Evolutionary conservation across 1,140 invertebrate species (phyloP), one percentile per base, ranked within the genome.

Genomic region (Heliconius melpomene): DNA sequence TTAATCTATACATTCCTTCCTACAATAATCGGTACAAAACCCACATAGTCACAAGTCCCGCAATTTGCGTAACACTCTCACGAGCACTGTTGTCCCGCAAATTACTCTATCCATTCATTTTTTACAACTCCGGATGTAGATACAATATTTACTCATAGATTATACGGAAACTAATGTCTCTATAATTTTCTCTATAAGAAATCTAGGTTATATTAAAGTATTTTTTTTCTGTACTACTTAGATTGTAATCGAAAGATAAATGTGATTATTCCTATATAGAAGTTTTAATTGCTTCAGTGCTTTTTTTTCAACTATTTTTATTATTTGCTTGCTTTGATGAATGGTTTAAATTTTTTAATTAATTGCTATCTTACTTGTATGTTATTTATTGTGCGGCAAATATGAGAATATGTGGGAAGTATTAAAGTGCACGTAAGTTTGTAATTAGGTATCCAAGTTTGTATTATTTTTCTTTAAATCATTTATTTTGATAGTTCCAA

Each of bases 71-170:
- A 72, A 52, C 73, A 50, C 57, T 76, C 75, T 66, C 57, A 76
- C 36, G 38, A 77, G 46, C 40, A 7, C 29, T 72, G 26, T 77
- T 77, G 46, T 77, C 46, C 66, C 70, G 50, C 46, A 72, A 77
- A 38, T 70, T 76, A 38, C 60, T 77, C 38, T 77, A 77, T 46
- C 75, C 75, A 71, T 71, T 71, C 40, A 77, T 38, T 77, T 77
- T 77, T 77, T 77, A 54, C 26, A 71, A 76, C 26, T 29, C 57
- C 54, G 57, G 52, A 54, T 71, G 75, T 16, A 36, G 46, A 40
- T 36, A 77, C 46, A 77, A 77, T 77, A 77, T 72, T 46, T 32
- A 38, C 70, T 40, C 72, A 72, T 54, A 29, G 57, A 77, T 77
- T 77, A 77, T 70, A 9, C 60, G 60, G 60, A 66, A 66, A 66